Conservation (phyloP, 2,888 invertebrate species). For the Lampropteryx suffumata region DNA sequence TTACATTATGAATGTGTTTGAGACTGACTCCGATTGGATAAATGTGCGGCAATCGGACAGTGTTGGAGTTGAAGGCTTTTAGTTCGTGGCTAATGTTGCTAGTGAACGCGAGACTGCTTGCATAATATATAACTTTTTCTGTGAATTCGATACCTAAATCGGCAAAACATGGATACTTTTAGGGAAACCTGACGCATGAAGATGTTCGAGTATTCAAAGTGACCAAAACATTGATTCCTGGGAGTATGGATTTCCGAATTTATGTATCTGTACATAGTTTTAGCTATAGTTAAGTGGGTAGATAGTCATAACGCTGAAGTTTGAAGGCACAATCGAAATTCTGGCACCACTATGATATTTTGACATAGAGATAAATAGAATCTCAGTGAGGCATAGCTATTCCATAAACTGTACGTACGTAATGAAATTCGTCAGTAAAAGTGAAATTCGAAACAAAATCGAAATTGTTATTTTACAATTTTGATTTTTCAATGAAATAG, state of each 20-base stretch:
- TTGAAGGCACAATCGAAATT: slow-evolving; percentile 9
- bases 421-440: too few species aligned
- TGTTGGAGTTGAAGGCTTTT: neutral
- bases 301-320: slow-evolving; percentile 18
- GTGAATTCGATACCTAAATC: neutral
- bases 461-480: too few species aligned
- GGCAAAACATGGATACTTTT: neutral
- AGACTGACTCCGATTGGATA: neutral
- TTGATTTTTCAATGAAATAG: neutral
- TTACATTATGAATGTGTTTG: neutral
- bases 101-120: slow-evolving; percentile 23
- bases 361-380: neutral
- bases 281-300: slow-evolving; percentile 20
- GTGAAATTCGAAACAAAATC: too few species aligned
- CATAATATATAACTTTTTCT: neutral
- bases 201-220: slow-evolving; percentile 15
- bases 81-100: slow-evolving; percentile 21
- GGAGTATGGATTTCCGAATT: slow-evolving; percentile 35
- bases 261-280: slow-evolving; percentile 34
- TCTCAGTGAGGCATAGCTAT: too few species aligned
- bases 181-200: neutral
- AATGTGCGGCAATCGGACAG: neutral
- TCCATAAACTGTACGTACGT: too few species aligned
- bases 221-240: slow-evolving; percentile 23
- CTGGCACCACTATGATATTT: slow-evolving; percentile 12